Evolutionary conservation across 2,113 vertebrate genomes (phyloP).

Genomic region (Microcebus lehilahytsara): DNA sequence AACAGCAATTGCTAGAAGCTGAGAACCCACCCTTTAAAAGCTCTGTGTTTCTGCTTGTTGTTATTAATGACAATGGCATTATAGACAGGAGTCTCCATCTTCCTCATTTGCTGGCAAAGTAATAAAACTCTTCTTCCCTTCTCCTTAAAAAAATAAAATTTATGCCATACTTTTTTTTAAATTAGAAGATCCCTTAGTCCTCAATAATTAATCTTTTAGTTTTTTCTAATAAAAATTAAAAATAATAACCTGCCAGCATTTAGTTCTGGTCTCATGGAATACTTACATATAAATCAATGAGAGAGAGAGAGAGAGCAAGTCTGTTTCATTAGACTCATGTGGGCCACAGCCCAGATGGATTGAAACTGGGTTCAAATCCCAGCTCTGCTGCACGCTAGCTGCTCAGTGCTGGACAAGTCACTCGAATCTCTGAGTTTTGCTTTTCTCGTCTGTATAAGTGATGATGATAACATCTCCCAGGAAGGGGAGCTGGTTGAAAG

Average conservation of each 20-base stretch:
- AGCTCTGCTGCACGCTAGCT: not conserved
- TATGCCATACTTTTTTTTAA: too few relatives aligned
- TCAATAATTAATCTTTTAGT: not conserved
- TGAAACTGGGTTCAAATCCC: not conserved
- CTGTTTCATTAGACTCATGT: not conserved
- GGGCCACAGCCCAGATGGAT: not conserved
- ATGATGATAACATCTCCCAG: too few relatives aligned
- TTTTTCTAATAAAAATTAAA: not conserved
- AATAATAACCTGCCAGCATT: not conserved
- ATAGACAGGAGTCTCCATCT: too few relatives aligned
- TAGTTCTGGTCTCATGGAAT: not conserved
- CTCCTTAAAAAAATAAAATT: too few relatives aligned
- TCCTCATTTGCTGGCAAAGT: too few relatives aligned
- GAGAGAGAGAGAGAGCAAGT: not conserved
- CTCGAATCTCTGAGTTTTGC: not conserved
- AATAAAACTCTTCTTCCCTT: too few relatives aligned
- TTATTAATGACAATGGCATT: too few relatives aligned
- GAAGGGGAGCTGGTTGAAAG: not conserved
- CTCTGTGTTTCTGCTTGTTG: too few relatives aligned
- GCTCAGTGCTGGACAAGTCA: not conserved
- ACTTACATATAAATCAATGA: not conserved
- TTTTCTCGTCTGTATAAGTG: not conserved
- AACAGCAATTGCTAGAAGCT: too few relatives aligned
- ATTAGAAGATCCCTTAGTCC: not conserved
- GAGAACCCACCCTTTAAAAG: too few relatives aligned